These are phyloP conservation scores for Aphelenchoides fujianensis DNA, from an alignment of 1,140 invertebrate genomes.

Conservation along the genomic window DNA sequence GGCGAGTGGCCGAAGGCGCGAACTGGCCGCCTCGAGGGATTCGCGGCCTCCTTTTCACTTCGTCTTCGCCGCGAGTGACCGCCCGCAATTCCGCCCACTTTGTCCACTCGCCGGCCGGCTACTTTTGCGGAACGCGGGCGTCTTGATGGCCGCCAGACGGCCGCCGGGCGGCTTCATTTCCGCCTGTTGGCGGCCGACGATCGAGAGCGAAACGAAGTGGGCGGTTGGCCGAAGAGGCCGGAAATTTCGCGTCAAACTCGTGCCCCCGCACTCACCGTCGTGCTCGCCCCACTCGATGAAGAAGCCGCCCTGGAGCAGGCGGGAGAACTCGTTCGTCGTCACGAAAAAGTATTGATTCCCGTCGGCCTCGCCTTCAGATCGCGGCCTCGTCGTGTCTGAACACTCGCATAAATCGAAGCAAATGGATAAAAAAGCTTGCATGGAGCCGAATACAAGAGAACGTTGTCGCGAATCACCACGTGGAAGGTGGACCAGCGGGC, in stretches of 20 bases:
- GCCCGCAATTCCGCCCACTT: too few species aligned
- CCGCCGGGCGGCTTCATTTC: not conserved
- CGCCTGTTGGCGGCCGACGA: not conserved
- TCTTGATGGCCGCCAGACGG: not conserved
- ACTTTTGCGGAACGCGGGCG: too few species aligned
- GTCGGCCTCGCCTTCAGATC: conserved; percentile 23
- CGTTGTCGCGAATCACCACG: conserved; percentile 34
- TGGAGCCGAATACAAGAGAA: conserved; percentile 27
- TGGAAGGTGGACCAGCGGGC: conserved; percentile 14
- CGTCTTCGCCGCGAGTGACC: too few species aligned
- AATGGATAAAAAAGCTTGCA: conserved; percentile 35
- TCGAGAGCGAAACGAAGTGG: conserved; percentile 4
- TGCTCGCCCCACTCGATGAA: conserved; percentile 36
- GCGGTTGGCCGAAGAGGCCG: not conserved
- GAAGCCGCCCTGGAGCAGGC: conserved; percentile 16
- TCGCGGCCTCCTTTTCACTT: too few species aligned
- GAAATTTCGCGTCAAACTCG: not conserved
- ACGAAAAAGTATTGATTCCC: conserved; percentile 40
- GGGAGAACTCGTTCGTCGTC: conserved; percentile 22
- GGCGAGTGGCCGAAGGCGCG: too few species aligned
- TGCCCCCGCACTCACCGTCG: conserved; percentile 35
- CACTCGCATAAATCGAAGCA: conserved; percentile 19
- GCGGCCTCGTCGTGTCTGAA: conserved; percentile 40
- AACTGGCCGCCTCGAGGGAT: too few species aligned
- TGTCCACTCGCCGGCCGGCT: too few species aligned